Percentiles rank a stretch among this genome's conserved stretches.
These are phyloP conservation scores for Procambarus virginalis DNA, from an alignment of 1,140 invertebrate genomes.

Conservation along the genomic window DNA sequence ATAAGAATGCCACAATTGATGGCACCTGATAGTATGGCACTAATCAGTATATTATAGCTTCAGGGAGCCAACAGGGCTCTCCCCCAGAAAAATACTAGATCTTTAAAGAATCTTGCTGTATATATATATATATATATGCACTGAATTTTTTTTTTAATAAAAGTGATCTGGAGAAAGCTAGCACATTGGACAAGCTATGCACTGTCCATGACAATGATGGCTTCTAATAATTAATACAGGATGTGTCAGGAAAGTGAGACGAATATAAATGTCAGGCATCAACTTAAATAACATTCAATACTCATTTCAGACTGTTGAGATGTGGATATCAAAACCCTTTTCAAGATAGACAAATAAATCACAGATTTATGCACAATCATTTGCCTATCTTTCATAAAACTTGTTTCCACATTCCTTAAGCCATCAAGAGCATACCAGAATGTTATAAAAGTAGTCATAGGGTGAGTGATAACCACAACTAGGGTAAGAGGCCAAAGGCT, in stretches of 20 bases:
- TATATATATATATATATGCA: constrained; percentile 1
- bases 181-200: constrained; percentile 16
- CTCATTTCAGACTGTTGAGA: constrained; percentile 31
- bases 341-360: constrained; percentile 22
- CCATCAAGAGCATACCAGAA: constrained; percentile 20
- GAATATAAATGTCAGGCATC: constrained; percentile 24
- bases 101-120: neutral
- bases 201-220: constrained; percentile 37
- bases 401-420: constrained; percentile 42
- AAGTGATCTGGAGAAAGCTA: constrained; percentile 22
- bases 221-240: constrained; percentile 22
- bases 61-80: too few relatives aligned
- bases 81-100: neutral
- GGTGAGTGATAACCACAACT: constrained; percentile 31
- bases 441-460: constrained; percentile 39
- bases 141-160: constrained; percentile 19
- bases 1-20: too few relatives aligned
- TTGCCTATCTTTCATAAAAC: constrained; percentile 18
- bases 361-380: neutral
- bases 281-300: constrained; percentile 44
- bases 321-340: constrained; percentile 21
- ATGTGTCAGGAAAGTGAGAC: constrained; percentile 35
- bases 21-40: too few relatives aligned
- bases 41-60: too few relatives aligned
- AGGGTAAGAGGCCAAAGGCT: constrained; percentile 36